Conservation (phyloP, 1,140 invertebrate species). For the Leptopilina clavipes region DNA sequence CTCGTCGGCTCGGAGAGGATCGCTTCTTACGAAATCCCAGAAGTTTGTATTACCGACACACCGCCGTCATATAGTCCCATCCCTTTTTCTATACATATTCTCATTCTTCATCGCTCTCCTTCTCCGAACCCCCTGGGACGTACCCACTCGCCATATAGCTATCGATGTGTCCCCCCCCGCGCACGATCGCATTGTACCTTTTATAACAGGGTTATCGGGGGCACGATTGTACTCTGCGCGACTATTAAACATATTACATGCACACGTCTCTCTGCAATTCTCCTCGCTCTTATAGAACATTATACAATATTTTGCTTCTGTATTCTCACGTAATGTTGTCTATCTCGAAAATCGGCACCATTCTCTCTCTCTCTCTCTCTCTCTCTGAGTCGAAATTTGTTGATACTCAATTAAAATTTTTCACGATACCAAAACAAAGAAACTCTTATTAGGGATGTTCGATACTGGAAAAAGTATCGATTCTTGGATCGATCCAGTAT, state of each 20-base stretch:
- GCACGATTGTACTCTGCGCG: constrained; percentile 32
- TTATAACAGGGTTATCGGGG: constrained; percentile 48
- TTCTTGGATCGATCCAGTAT: too few species aligned
- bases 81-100: background rate
- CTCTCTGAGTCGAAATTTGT: background rate
- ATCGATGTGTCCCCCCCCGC: constrained; percentile 38
- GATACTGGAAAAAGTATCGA: too few species aligned
- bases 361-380: too few species aligned
- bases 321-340: constrained; percentile 12
- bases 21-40: constrained; percentile 48
- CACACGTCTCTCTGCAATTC: constrained; percentile 20
- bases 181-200: constrained; percentile 44
- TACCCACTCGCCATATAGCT: constrained; percentile 13
- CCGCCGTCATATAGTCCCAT: constrained; percentile 16
- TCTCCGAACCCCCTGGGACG: background rate
- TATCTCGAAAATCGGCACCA: background rate
- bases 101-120: background rate
- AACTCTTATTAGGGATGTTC: too few species aligned
- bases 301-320: constrained; percentile 28
- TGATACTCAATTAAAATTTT: too few species aligned
- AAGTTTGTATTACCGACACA: constrained; percentile 30
- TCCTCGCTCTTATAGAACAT: constrained; percentile 3
- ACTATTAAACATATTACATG: constrained; percentile 25
- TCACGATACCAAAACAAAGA: too few species aligned
- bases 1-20: constrained; percentile 49